These are phyloP conservation scores for Callyntrura sp. DNA, from an alignment of 2,888 invertebrate genomes.

Conservation along the genomic window DNA sequence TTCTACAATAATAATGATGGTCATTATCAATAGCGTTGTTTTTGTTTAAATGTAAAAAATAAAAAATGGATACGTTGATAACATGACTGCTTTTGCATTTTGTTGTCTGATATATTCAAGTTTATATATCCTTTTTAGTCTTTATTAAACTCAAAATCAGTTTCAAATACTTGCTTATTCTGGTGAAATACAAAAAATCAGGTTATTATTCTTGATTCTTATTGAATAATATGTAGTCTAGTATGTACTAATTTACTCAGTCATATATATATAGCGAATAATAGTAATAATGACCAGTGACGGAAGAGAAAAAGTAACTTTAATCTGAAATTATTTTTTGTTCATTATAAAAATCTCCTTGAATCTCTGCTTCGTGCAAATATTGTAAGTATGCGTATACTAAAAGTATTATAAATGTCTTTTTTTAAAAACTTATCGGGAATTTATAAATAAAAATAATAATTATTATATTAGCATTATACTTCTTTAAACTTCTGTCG, in stretches of 20 bases:
- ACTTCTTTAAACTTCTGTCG: conserved; percentile 1
- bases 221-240: conserved; percentile 38
- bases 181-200: conserved; percentile 50
- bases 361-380: neutral
- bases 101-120: neutral
- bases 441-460: conserved; percentile 44
- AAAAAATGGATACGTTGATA: neutral
- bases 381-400: conserved; percentile 1
- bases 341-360: conserved; percentile 30
- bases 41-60: conserved; percentile 31
- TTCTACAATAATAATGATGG: conserved; percentile 14
- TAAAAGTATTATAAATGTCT: conserved; percentile 18
- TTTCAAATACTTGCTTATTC: conserved; percentile 27
- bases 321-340: conserved; percentile 32
- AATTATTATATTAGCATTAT: conserved; percentile 4
- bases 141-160: conserved; percentile 47
- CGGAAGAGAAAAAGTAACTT: conserved; percentile 26
- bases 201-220: conserved; percentile 49
- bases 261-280: conserved; percentile 29
- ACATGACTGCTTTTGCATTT: conserved; percentile 23
- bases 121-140: conserved; percentile 46
- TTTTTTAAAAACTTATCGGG: conserved; percentile 45
- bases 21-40: conserved; percentile 3
- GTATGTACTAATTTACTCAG: conserved; percentile 43
- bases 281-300: conserved; percentile 27